These are phyloP conservation scores for Drosophila buzzatii DNA, from an alignment of 2,888 invertebrate species.

Conservation along the genomic window DNA sequence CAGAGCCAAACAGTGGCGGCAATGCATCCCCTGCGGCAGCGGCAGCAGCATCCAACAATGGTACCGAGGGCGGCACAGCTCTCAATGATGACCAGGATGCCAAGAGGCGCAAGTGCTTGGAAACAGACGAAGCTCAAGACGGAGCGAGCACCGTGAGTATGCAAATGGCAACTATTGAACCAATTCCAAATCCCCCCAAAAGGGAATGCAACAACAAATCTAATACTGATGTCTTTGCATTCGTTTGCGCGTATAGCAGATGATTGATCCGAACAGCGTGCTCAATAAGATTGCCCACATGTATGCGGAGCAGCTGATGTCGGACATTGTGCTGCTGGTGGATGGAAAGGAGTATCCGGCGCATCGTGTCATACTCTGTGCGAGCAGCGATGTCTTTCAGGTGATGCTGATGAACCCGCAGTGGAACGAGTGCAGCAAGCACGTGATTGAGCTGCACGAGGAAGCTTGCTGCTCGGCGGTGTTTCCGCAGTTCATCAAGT, in stretches of 20 bases:
- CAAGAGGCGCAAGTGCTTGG: slow-evolving; percentile 67
- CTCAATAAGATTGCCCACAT: slow-evolving; percentile 92
- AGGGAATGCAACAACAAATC: background rate
- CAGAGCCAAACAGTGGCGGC: slow-evolving; percentile 18
- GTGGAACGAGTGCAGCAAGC: slow-evolving; percentile 96
- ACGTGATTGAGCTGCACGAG: slow-evolving; percentile 93
- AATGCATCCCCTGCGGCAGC: slow-evolving; percentile 15
- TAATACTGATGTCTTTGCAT: slow-evolving; percentile 1
- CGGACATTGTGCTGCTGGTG: slow-evolving; percentile 94
- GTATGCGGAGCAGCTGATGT: slow-evolving; percentile 94
- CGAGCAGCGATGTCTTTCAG: slow-evolving; percentile 97
- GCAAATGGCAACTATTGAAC: slow-evolving; percentile 2
- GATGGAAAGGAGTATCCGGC: slow-evolving; percentile 93
- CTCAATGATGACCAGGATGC: slow-evolving; percentile 66
- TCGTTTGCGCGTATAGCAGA: slow-evolving; percentile 86
- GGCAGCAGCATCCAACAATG: slow-evolving; percentile 29
- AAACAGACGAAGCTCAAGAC: slow-evolving; percentile 63
- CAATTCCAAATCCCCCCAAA: background rate
- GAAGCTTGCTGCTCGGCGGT: slow-evolving; percentile 93
- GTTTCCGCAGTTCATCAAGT: slow-evolving; percentile 95
- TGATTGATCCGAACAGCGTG: slow-evolving; percentile 94
- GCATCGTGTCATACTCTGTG: slow-evolving; percentile 95
- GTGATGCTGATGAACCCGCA: slow-evolving; percentile 98
- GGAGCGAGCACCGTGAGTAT: slow-evolving; percentile 74
- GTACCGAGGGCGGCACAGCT: slow-evolving; percentile 26